phyloP scores from a whole-genome alignment of 2,113 vertebrate genomes.

The Gymnarchus niloticus region DNA sequence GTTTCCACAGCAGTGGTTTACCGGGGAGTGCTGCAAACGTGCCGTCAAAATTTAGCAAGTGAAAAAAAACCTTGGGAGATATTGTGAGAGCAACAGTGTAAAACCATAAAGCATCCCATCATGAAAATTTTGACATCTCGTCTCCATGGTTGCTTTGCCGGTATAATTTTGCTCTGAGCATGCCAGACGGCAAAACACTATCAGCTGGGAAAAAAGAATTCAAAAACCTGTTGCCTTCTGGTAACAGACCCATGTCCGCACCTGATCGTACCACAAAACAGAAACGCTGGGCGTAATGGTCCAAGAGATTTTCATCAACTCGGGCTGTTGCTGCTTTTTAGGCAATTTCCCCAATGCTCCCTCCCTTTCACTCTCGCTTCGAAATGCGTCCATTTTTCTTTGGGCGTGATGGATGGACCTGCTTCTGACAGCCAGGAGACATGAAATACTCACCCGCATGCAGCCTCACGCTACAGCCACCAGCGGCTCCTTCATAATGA shows the following conservation, averaged over 20 bases:
- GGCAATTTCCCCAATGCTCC: constrained; percentile 53
- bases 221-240: neutral
- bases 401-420: constrained; percentile 53
- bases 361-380: constrained; percentile 35
- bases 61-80: neutral
- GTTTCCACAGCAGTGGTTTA: neutral
- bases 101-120: neutral
- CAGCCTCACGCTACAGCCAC: neutral
- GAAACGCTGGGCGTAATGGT: constrained; percentile 52
- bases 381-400: constrained; percentile 43
- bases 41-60: too few relatives aligned
- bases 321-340: constrained; percentile 36
- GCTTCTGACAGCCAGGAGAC: constrained; percentile 48
- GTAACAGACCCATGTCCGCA: neutral
- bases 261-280: neutral
- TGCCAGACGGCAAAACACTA: neutral
- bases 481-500: neutral
- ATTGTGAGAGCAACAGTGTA: neutral
- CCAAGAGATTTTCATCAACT: constrained; percentile 57
- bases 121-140: neutral
- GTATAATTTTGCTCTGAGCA: neutral
- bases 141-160: neutral
- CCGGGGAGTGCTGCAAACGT: neutral
- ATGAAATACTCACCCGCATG: constrained; percentile 41
- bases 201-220: neutral